These are phyloP conservation scores for Aradus depressus DNA, from an alignment of 2,888 invertebrate species.

Conservation along the genomic window DNA sequence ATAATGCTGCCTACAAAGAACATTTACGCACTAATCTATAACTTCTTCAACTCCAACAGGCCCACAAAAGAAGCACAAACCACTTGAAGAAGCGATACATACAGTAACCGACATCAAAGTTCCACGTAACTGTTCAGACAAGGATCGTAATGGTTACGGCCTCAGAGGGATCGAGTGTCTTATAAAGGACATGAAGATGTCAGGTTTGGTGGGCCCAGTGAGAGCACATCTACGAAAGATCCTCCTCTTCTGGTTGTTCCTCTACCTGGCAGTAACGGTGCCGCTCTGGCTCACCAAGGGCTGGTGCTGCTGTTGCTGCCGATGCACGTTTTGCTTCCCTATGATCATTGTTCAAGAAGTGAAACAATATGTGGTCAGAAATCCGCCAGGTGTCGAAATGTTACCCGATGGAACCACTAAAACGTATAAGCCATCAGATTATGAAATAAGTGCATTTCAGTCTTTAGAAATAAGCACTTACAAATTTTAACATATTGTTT, in stretches of 20 bases:
- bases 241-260: not conserved
- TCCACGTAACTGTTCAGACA: slow-evolving; percentile 7
- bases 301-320: slow-evolving; percentile 15
- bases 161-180: slow-evolving; percentile 1
- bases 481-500: too few species aligned
- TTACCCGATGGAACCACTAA: not conserved
- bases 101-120: slow-evolving; percentile 6
- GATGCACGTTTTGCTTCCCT: slow-evolving; percentile 12
- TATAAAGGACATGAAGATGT: not conserved
- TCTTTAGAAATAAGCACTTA: slow-evolving; percentile 6
- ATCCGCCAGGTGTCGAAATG: slow-evolving; percentile 4
- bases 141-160: slow-evolving; percentile 9
- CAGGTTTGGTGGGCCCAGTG: not conserved
- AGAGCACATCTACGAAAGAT: not conserved
- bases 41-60: too few species aligned
- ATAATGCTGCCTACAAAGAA: too few species aligned
- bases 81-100: slow-evolving; percentile 1
- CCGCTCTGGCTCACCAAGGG: slow-evolving; percentile 12
- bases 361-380: not conserved
- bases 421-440: not conserved
- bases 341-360: slow-evolving; percentile 8
- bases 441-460: slow-evolving; percentile 4
- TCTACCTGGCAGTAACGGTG: slow-evolving; percentile 1
- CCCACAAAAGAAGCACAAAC: not conserved
- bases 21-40: too few species aligned